A percentile compares a stretch with the other conserved stretches of the same genome.
Evolutionary conservation across 1,140 invertebrate genomes (phyloP).

Genomic region (Telenomus remus): DNA sequence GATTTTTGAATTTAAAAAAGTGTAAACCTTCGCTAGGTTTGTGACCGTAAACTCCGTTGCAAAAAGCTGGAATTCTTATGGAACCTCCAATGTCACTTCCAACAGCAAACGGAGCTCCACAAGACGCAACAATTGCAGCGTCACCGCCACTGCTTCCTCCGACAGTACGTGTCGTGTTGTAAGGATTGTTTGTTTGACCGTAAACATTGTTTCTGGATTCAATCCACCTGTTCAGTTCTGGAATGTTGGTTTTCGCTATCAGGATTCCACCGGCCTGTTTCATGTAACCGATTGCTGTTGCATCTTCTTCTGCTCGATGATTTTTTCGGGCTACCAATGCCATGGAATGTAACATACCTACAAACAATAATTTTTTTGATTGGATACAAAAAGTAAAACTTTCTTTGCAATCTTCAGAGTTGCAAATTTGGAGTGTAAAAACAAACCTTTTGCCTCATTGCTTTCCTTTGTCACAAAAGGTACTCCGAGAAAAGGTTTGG

Average conservation of each 20-base stretch:
- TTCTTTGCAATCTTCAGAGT: background rate
- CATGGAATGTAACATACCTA: constrained; percentile 81
- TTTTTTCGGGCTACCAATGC: constrained; percentile 78
- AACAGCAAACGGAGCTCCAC: constrained; percentile 90
- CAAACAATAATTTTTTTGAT: too few species aligned
- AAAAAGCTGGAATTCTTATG: constrained; percentile 94
- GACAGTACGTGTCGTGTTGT: constrained; percentile 86
- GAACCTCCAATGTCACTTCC: constrained; percentile 96
- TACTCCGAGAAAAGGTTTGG: constrained; percentile 84
- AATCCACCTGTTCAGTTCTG: constrained; percentile 90
- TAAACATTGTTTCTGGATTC: constrained; percentile 94
- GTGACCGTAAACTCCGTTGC: constrained; percentile 95
- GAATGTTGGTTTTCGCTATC: constrained; percentile 93
- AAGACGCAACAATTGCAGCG: constrained; percentile 82
- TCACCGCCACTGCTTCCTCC: constrained; percentile 93
- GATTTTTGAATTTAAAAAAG: constrained; percentile 5
- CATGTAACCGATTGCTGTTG: constrained; percentile 83
- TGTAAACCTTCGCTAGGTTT: constrained; percentile 85
- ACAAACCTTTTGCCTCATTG: constrained; percentile 76
- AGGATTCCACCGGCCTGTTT: constrained; percentile 90
- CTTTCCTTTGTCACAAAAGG: constrained; percentile 89
- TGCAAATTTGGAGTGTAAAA: constrained; percentile 1
- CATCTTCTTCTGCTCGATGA: constrained; percentile 81
- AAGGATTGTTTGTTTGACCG: constrained; percentile 95
- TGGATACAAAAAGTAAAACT: too few species aligned